Base-by-base conservation (phyloP, 2,888 invertebrate species). In the Cryptocephalus primarius region DNA sequence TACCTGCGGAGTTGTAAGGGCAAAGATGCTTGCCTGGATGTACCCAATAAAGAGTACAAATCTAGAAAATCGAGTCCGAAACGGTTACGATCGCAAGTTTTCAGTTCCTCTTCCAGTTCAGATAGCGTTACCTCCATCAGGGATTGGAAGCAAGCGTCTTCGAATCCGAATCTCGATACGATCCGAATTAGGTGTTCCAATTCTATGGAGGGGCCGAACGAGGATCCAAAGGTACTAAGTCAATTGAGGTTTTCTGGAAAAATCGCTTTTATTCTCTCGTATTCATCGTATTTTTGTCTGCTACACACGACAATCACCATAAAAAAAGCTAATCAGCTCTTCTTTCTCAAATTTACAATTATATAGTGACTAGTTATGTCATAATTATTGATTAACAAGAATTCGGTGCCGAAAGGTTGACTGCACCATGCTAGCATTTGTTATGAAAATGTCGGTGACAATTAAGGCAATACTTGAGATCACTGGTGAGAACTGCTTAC, bases 11-110 rank as follows among this genome's bases (percentile, higher is more conserved):
- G 57, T 39, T 61, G 63, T 41, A 73, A 72, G 52, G 74, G 74
- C 1, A 70, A 76, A 0, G 74, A 75, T 50, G 75, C 76, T 60
- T 75, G 80, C 55, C 66, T 83, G 47, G 83, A 83, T 69, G 76
- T 83, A 42, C 76, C 77, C 8, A 52, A 33, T 43, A 76, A 75
- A 59, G 71, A 72, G 13, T 58, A 61, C 42, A 67, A 66, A 57
- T 72, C 74, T 9, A 65, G 74, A 44, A 75, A 77, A 54, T 71
- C 76, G 13, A 78, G 78, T 61, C 78, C 79, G 1, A 80, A 80
- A 60, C 67, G 79, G 8, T 65, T 75, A 14, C 32, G 75, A 39
- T 73, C 75, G 45, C 75, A 75, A 53, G 70, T 74, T 14, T 67
- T 76, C 39, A 77, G 75, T 52, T 77, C 78, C 42, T 78, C 78